Conservation (phyloP, 2,888 invertebrate genomes). For the Acronicta leporina region DNA sequence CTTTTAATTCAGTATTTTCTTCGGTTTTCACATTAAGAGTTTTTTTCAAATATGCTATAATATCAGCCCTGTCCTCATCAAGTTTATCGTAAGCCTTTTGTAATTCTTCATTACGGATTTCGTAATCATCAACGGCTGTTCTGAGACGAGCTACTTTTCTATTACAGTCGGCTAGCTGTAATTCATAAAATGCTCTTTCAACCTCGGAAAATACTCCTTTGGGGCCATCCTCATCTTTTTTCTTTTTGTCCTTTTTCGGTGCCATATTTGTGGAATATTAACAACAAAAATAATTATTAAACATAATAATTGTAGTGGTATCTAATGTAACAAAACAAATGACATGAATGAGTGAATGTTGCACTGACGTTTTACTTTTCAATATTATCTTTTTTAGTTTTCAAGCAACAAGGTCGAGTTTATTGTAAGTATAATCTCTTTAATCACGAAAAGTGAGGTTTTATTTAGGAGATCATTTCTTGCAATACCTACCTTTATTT, state of each 20-base stretch:
- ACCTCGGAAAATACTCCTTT: constrained; percentile 89
- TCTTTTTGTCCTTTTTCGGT: constrained; percentile 78
- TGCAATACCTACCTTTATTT: too few species aligned
- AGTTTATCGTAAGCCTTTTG: constrained; percentile 90
- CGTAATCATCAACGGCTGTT: constrained; percentile 90
- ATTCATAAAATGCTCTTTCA: constrained; percentile 94
- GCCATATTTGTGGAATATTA: constrained; percentile 65
- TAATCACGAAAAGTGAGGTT: too few species aligned
- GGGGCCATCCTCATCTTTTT: constrained; percentile 67
- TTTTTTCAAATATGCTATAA: constrained; percentile 94
- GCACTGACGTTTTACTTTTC: not conserved
- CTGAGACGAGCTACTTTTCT: constrained; percentile 93
- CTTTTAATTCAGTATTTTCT: constrained; percentile 90
- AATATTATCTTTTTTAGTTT: not conserved
- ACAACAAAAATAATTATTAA: constrained; percentile 15
- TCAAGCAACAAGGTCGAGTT: not conserved
- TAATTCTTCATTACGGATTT: constrained; percentile 91
- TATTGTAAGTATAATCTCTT: not conserved
- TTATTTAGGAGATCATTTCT: too few species aligned
- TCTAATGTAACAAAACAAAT: constrained; percentile 18
- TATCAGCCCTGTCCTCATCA: constrained; percentile 95
- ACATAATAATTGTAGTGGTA: constrained; percentile 4
- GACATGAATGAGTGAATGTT: not conserved
- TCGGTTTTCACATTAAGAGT: constrained; percentile 91
- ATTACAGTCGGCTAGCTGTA: constrained; percentile 95